Base-by-base conservation (phyloP, 2,113 vertebrate species). In the Sialia sialis region DNA sequence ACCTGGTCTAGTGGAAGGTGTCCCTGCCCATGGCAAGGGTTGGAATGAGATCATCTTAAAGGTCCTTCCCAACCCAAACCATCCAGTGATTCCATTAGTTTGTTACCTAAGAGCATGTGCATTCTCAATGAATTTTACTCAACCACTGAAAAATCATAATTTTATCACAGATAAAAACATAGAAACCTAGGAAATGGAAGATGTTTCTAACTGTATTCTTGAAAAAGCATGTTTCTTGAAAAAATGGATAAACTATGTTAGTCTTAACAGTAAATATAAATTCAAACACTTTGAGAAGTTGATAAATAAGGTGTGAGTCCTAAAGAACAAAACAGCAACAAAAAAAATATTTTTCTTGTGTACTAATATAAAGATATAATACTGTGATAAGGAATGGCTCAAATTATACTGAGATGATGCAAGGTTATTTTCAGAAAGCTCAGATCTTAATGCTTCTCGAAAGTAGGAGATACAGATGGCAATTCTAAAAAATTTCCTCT, bases 401-500 rank as follows among this genome's bases (percentile, higher is more conserved):
- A 87, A 89, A 94, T 66, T 75, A 55, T 13, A 27, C 26, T 72
- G 41, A 95, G 94, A 88, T 87, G 36, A 79, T 89, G 55, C 78
- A 92, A 82, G 6, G 11, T 91, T 87, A 46, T 89, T 89, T 64
- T 41, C 66, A 90, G 93, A 96, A 97, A 94, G 82, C 63, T 95
- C 86, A 92, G 34, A 20, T 93, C 83, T 95, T 66, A 46, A 29
- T 98, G 77, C 94, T 97, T 93, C 89, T 93, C 74, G 29, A 95
- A 98, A 98, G 94, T 91, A 89, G 90, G 93, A 96, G 94, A 64
- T 93, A 92, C 74, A 96, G 97, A 91, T 94, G 96, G 96, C 97
- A 98, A 95, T 97, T 97, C 94, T 84, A 94, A 94, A 98, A 98
- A 96, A 97, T 90, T 95, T 96, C 90, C 51, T 64, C 39, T 96